phyloP scores from a whole-genome alignment of 2,888 invertebrate genomes.

The Idaea aversata region DNA sequence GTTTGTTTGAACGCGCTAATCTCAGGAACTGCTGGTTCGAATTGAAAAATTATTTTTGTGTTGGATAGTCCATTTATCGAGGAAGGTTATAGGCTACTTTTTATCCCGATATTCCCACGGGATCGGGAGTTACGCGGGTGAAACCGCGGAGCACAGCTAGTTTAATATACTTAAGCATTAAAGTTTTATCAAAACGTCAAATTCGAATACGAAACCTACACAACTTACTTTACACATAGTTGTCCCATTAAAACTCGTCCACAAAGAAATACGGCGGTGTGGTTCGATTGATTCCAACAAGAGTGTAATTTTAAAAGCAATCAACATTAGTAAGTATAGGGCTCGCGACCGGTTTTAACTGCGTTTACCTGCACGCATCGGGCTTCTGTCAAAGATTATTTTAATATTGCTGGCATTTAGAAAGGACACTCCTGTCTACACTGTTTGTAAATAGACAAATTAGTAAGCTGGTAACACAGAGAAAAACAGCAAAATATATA shows the following conservation, averaged over 20 bases:
- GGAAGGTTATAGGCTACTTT: too few species aligned
- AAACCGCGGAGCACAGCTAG: too few species aligned
- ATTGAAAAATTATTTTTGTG: too few species aligned
- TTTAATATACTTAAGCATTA: not conserved
- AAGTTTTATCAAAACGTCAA: not conserved
- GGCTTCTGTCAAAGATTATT: constrained; percentile 17
- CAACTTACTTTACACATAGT: constrained; percentile 12
- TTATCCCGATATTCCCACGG: too few species aligned
- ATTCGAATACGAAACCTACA: not conserved
- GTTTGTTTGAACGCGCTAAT: too few species aligned
- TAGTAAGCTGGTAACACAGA: too few species aligned
- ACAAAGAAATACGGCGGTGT: not conserved
- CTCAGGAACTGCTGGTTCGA: too few species aligned
- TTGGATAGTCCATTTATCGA: too few species aligned
- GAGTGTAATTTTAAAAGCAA: constrained; percentile 59
- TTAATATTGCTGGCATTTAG: not conserved
- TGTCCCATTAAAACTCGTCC: constrained; percentile 8
- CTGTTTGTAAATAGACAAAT: too few species aligned
- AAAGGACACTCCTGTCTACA: not conserved
- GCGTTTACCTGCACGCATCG: constrained; percentile 66
- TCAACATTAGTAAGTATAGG: constrained; percentile 53
- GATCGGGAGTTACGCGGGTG: too few species aligned
- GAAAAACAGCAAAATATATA: too few species aligned
- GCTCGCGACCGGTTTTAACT: constrained; percentile 50
- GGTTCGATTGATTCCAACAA: constrained; percentile 28